Conservation (phyloP, 2,113 vertebrate genomes). For the Oreochromis niloticus region DNA sequence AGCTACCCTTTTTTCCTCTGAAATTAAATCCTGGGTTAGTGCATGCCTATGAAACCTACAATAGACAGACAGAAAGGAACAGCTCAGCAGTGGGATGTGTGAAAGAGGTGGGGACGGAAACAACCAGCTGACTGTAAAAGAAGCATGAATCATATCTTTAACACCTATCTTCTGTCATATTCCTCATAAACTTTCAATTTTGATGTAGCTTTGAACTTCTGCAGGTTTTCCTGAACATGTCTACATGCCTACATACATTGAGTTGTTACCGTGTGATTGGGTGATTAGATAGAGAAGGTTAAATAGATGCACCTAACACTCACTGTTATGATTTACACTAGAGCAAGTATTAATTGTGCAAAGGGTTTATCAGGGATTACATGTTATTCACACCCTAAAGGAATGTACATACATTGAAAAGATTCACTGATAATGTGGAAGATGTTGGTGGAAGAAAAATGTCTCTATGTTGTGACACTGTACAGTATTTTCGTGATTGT, state of each 20-base stretch:
- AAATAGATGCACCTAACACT: neutral
- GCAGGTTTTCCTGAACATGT: neutral
- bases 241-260: neutral
- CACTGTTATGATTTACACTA: fast-evolving
- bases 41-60: constrained; percentile 21
- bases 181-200: neutral
- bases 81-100: constrained; percentile 65
- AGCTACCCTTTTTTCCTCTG: neutral
- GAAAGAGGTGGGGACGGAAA: constrained; percentile 55
- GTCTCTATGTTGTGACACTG: no score
- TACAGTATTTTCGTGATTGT: no score
- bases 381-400: neutral
- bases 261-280: neutral
- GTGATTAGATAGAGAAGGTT: neutral
- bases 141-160: constrained; percentile 51
- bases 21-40: constrained; percentile 23
- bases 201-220: neutral
- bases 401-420: neutral
- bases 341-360: neutral
- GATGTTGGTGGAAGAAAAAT: neutral
- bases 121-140: constrained; percentile 51
- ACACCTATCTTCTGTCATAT: constrained; percentile 28
- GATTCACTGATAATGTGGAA: neutral
- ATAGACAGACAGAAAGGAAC: constrained; percentile 44
- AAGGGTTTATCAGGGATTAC: neutral